Percentiles rank a stretch among this genome's conserved stretches.
phyloP scores from a whole-genome alignment of 2,797 vertebrate genomes.

The Cossypha dichroa region DNA sequence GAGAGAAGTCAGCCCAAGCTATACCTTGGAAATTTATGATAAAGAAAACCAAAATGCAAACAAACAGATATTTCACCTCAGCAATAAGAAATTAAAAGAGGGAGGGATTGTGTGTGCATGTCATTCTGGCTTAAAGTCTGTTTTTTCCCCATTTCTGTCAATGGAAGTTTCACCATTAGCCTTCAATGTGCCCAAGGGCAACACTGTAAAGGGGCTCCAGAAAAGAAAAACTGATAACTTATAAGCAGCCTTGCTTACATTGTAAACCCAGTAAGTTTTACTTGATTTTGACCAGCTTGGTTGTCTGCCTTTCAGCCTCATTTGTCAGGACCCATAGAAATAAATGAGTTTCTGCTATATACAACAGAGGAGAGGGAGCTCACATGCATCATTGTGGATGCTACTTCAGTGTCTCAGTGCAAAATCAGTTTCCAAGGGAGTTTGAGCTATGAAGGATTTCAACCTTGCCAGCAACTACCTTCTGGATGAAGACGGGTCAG shows the following conservation, averaged over 20 bases:
- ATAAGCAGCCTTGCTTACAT: background rate
- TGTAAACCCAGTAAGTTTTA: background rate
- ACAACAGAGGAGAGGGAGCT: background rate
- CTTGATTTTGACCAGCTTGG: background rate
- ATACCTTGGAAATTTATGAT: background rate
- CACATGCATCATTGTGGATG: accelerated
- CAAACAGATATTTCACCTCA: background rate
- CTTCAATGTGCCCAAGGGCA: background rate
- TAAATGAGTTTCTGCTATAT: background rate
- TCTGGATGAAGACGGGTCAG: background rate
- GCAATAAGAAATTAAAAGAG: background rate
- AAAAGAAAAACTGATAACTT: background rate
- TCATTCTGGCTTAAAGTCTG: background rate
- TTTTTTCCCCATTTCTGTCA: background rate
- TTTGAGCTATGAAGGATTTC: background rate
- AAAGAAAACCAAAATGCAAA: background rate
- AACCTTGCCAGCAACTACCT: background rate
- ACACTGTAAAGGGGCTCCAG: background rate
- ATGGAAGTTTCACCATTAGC: background rate
- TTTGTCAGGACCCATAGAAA: background rate
- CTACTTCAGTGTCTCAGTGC: background rate
- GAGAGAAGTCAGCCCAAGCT: background rate
- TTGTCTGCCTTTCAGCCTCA: background rate
- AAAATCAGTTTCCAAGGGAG: background rate
- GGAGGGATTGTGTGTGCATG: accelerated